phyloP scores from a whole-genome alignment of 2,888 invertebrate species.

The Diplazon laetatorius region DNA sequence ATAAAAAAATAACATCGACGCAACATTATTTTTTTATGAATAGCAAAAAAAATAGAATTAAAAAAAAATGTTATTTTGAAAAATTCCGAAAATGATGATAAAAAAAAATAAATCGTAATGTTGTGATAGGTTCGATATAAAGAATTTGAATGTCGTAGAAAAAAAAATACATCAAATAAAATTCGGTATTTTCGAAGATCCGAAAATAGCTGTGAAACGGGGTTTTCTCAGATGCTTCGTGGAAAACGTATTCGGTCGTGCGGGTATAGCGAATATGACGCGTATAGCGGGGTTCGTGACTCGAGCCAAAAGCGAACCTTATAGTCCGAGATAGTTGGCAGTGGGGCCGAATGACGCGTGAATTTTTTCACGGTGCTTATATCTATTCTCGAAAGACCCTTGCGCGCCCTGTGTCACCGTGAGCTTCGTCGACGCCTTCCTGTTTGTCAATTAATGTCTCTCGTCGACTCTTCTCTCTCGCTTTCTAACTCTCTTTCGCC shows the following conservation, averaged over 20 bases:
- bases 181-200: neutral
- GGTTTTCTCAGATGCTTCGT: constrained; percentile 1
- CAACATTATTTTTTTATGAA: no score
- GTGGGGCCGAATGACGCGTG: constrained; percentile 64
- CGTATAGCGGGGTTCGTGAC: constrained; percentile 1
- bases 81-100: no score
- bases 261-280: neutral
- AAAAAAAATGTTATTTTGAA: no score
- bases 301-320: constrained; percentile 52
- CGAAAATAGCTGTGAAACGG: neutral
- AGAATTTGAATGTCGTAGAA: neutral
- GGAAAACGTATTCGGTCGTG: neutral
- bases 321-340: constrained; percentile 58
- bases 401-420: constrained; percentile 34
- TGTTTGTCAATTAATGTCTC: constrained; percentile 47
- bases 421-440: constrained; percentile 28
- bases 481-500: neutral
- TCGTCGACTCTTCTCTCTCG: constrained; percentile 20
- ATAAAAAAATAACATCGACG: no score
- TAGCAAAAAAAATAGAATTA: no score
- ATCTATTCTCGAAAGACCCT: constrained; percentile 67
- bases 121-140: no score
- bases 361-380: constrained; percentile 60
- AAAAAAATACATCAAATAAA: neutral
- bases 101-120: no score